phyloP scores from a whole-genome alignment of 2,113 vertebrate genomes.

The Arenaria interpres region DNA sequence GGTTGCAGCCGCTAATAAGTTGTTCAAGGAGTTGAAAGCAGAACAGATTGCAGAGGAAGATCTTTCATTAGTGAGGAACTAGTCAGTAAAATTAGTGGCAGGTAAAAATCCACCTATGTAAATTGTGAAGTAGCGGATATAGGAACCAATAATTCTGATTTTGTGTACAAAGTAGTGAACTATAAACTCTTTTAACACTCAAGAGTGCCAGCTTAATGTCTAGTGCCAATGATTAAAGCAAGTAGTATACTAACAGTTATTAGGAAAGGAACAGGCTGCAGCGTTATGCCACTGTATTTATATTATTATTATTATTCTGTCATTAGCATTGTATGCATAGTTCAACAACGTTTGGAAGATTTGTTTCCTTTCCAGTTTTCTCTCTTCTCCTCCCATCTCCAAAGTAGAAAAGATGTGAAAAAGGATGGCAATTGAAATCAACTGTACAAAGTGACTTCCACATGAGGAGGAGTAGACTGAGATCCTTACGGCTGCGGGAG shows the following conservation, averaged over 20 bases:
- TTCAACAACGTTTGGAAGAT: not conserved
- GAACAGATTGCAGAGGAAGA: not conserved
- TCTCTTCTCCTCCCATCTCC: not conserved
- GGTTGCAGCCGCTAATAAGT: slow-evolving; percentile 4
- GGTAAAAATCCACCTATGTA: not conserved
- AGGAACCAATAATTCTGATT: not conserved
- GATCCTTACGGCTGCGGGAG: not conserved
- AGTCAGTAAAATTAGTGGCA: not conserved
- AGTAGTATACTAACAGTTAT: not conserved
- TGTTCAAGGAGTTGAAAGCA: not conserved
- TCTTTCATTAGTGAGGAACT: not conserved
- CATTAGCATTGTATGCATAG: not conserved
- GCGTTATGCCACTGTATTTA: not conserved
- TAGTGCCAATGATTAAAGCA: not conserved
- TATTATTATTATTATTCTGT: not conserved
- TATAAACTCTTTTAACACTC: not conserved
- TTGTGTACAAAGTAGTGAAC: not conserved
- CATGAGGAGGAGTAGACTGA: not conserved
- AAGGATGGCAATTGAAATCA: not conserved
- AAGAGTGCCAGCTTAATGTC: not conserved
- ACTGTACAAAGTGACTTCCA: not conserved
- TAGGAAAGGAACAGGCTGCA: not conserved
- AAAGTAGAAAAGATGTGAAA: not conserved
- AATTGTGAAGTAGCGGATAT: not conserved
- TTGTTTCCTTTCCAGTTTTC: not conserved